Conservation (phyloP, 2,888 invertebrate species). For the Dicranocentrus wangi region DNA sequence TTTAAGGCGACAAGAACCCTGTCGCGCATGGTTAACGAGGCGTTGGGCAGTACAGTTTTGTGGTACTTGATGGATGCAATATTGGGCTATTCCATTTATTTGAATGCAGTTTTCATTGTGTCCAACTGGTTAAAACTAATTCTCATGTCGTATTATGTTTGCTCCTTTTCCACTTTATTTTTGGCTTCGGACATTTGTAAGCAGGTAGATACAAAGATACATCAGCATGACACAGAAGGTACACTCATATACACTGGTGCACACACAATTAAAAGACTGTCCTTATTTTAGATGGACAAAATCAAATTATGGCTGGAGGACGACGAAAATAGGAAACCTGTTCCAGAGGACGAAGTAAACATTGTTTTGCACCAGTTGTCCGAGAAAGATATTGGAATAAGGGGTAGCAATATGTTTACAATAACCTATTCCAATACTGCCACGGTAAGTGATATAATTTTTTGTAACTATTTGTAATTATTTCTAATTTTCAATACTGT, state of each 20-base stretch:
- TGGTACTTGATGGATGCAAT: slow-evolving; percentile 18
- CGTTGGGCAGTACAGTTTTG: slow-evolving; percentile 10
- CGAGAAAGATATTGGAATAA: slow-evolving; percentile 38
- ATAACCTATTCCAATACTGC: slow-evolving; percentile 24
- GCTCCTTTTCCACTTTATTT: slow-evolving; percentile 18
- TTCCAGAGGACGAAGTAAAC: slow-evolving; percentile 13
- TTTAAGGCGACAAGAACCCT: slow-evolving; percentile 16
- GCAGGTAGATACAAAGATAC: slow-evolving; percentile 1
- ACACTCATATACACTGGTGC: too few species aligned
- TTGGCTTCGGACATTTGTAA: slow-evolving; percentile 30
- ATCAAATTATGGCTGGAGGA: slow-evolving; percentile 2
- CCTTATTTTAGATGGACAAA: neutral
- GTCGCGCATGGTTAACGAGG: slow-evolving; percentile 4
- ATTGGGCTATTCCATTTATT: slow-evolving; percentile 7
- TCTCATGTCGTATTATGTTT: slow-evolving; percentile 20
- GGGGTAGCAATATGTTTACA: slow-evolving; percentile 25
- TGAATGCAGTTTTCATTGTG: slow-evolving; percentile 1
- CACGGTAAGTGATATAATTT: neutral
- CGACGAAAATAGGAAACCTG: neutral
- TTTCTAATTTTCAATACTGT: neutral
- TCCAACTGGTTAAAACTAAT: slow-evolving; percentile 2
- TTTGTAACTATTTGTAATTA: neutral
- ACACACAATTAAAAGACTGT: neutral
- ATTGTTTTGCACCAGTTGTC: slow-evolving; percentile 20
- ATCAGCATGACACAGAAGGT: neutral